phyloP scores from a whole-genome alignment of 2,113 vertebrate genomes.

The Cheilinus undulatus region DNA sequence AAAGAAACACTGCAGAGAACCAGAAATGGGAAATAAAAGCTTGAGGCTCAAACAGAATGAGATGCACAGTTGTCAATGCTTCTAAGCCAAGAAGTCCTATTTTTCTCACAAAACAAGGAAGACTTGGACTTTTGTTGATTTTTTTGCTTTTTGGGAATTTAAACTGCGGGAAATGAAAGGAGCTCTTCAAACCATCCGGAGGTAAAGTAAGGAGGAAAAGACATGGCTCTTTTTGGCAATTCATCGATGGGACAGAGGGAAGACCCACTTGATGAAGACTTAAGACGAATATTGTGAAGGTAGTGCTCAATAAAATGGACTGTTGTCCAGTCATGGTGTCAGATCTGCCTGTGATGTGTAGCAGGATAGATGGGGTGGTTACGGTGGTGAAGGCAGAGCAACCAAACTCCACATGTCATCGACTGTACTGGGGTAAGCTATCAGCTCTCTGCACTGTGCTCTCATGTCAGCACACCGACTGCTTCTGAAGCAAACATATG shows the following conservation, averaged over 20 bases:
- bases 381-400: constrained; percentile 64
- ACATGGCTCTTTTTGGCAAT: constrained; percentile 14
- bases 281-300: not conserved
- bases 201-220: constrained; percentile 1
- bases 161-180: too few species aligned
- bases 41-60: constrained; percentile 45
- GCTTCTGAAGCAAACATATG: not conserved
- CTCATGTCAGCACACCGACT: not conserved
- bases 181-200: constrained; percentile 16
- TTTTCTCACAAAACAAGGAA: constrained; percentile 9
- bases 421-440: constrained; percentile 63
- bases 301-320: constrained; percentile 59
- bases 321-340: constrained; percentile 73
- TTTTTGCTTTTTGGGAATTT: too few species aligned
- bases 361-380: constrained; percentile 72
- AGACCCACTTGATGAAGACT: constrained; percentile 1
- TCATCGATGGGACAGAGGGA: constrained; percentile 14
- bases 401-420: constrained; percentile 27
- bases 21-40: constrained; percentile 41
- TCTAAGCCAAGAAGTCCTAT: constrained; percentile 10
- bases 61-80: constrained; percentile 20
- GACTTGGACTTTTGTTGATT: too few species aligned
- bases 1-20: constrained; percentile 36
- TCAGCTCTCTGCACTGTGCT: not conserved
- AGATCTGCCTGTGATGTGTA: constrained; percentile 68